phyloP scores from a whole-genome alignment of 2,113 vertebrate species.

The Todiramphus chloris region DNA sequence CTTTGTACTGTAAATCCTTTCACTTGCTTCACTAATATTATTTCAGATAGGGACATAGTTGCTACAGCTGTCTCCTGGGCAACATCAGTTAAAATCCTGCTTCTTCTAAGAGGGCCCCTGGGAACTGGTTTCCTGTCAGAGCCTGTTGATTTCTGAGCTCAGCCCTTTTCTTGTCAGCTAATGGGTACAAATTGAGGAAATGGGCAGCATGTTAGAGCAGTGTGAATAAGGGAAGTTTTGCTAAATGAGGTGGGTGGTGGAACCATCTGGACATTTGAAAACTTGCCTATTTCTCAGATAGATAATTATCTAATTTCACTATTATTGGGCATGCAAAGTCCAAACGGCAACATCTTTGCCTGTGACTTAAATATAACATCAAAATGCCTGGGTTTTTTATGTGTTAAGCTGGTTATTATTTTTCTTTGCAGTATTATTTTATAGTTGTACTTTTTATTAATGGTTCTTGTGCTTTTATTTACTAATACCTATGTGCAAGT shows the following conservation, averaged over 20 bases:
- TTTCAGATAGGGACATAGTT: neutral
- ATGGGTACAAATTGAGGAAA: conserved; percentile 70
- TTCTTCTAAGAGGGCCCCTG: conserved; percentile 36
- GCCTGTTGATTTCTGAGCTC: conserved; percentile 60
- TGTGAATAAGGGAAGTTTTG: conserved; percentile 66
- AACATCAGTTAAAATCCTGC: conserved; percentile 56
- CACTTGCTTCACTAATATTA: conserved; percentile 22
- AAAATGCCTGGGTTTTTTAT: neutral
- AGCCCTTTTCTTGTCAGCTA: conserved; percentile 58
- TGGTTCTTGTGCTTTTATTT: neutral
- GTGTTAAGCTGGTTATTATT: neutral
- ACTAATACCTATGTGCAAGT: neutral
- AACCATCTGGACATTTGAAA: conserved; percentile 72
- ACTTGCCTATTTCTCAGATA: conserved; percentile 66
- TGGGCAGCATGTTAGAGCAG: conserved; percentile 54
- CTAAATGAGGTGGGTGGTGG: conserved; percentile 67
- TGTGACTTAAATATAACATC: neutral
- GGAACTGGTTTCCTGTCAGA: conserved; percentile 59
- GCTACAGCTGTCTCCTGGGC: conserved; percentile 54
- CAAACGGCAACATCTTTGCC: conserved; percentile 22
- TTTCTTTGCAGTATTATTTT: neutral
- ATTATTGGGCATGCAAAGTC: conserved; percentile 46
- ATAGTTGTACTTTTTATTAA: neutral
- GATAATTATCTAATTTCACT: conserved; percentile 66
- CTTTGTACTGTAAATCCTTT: conserved; percentile 45